Base-by-base conservation (phyloP, 2,888 invertebrate genomes). In the Ormyrus labotus region DNA sequence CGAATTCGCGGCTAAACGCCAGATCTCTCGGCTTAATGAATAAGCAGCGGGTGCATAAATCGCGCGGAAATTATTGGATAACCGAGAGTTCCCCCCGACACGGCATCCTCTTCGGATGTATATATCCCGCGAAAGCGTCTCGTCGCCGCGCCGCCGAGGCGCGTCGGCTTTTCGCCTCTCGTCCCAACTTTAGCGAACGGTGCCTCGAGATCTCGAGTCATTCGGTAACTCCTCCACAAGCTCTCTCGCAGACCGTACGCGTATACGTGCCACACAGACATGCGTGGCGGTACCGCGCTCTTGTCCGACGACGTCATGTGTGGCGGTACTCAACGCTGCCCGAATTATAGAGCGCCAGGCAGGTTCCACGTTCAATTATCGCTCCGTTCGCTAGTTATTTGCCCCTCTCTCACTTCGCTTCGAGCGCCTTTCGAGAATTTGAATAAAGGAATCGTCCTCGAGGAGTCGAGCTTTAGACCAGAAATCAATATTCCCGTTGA, bases 151-250 rank as follows among this genome's bases (percentile, higher is more conserved):
- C n/a, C 34, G 4, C 2, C 48, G 58, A 13, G 34, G 71, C 63
- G 61, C 13, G 13, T 65, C 47, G 57, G 55, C 55, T 68, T 68
- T 68, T 55, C 68, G n/a, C 47, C 9, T 64, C 34, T n/a, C 57
- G 55, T 13, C 47, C 34, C 53, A 10, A 55, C 51, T 65, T 61
- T 50, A 63, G 63, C 70, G 55, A 78, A 78, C 78, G 78, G 71
- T 71, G 78, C 78, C 67, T 71, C 63, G 51, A 75, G 60, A 64
- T 50, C 68, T 51, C 61, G 76, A 76, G 69, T 69, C 76, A 70
- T 77, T 64, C 51, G 50, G 67, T 50, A 58, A 70, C 57, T 70
- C 63, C 76, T 70, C 63, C 63, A 57, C 76, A 57, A 70, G 63
- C 60, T 50, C 19, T 34, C 34, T 34, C 34, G 34, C 34, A 4